Evolutionary conservation across 2,113 vertebrate genomes (phyloP).

Genomic region (Cercopithecus mona): DNA sequence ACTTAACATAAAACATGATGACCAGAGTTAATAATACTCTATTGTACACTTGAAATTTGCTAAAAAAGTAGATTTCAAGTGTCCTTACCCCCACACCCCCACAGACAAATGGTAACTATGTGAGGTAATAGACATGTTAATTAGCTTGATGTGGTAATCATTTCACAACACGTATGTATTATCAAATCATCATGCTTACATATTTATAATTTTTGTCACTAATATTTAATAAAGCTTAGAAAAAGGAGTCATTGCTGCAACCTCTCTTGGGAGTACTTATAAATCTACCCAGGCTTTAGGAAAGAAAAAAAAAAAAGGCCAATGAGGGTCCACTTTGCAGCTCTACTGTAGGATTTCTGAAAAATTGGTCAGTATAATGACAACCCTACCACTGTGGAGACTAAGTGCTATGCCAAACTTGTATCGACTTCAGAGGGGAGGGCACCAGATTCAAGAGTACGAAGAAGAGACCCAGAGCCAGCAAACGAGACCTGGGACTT

Average conservation of each 20-base stretch:
- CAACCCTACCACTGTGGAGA: background rate
- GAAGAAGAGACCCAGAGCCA: no score
- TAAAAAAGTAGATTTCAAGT: background rate
- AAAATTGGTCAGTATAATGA: background rate
- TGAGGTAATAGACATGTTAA: background rate
- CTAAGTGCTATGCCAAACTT: background rate
- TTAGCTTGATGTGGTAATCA: background rate
- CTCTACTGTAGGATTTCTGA: background rate
- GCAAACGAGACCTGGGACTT: no score
- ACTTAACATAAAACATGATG: background rate
- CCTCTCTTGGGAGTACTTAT: background rate
- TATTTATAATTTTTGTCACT: background rate
- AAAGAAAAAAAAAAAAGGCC: background rate
- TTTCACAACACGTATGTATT: background rate
- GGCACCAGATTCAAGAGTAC: no score
- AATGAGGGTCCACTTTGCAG: background rate
- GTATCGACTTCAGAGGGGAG: no score
- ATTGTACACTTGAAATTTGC: background rate
- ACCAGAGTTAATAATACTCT: background rate
- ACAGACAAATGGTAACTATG: no score
- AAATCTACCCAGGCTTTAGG: background rate
- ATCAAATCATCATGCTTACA: background rate
- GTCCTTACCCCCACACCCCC: background rate
- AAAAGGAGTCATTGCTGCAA: background rate
- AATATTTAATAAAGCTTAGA: background rate